Evolutionary conservation across 2,113 vertebrate genomes (phyloP), one percentile per base, ranked within the genome.

Genomic region (Pan paniscus): DNA sequence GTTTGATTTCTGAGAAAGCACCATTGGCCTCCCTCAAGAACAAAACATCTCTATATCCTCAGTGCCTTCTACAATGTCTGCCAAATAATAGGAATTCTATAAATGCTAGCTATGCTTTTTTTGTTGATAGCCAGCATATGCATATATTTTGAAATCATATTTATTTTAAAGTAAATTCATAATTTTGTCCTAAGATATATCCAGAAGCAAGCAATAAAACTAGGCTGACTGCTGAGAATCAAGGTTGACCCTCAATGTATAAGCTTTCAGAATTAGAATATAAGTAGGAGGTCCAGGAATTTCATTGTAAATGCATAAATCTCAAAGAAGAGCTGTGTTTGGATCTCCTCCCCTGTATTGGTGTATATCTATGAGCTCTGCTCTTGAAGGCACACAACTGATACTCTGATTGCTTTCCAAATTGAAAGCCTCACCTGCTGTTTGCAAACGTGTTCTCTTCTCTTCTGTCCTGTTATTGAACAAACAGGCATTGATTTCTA

Each of bases 401-500:
- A 98, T 98, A 97, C 93, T 96, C 97, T 95, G 98, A 98, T 98
- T 98, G 97, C 96, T 99, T 98, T 98, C 97, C 97, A 98, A 97
- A 98, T 88, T 97, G 98, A 98, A 98, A 94, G 76, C 91, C 96
- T 98, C 87, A 93, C 98, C 98, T 98, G 98, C 98, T 98, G 97
- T 98, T 98, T 98, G 98, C 98, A 98, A 98, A 98, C 30, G 70
- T 98, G 97, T 96, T 97, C 82, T 97, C 73, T 91, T 98, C 95
- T 96, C 93, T 95, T 98, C 97, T 97, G 95, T 88, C 86, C 93
- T 97, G 97, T 98, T 98, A 97, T 97, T 97, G 98, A 98, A 98
- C 98, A 98, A 99, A 98, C 97, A 98, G 76, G 59, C 98, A 98
- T 98, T 98, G 98, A 99, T 98, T 98, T 98, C 93, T 97, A 38